Evolutionary conservation across 2,113 vertebrate genomes (phyloP), one percentile per base, ranked within the genome.

Genomic region (Dicentrarchus labrax): DNA sequence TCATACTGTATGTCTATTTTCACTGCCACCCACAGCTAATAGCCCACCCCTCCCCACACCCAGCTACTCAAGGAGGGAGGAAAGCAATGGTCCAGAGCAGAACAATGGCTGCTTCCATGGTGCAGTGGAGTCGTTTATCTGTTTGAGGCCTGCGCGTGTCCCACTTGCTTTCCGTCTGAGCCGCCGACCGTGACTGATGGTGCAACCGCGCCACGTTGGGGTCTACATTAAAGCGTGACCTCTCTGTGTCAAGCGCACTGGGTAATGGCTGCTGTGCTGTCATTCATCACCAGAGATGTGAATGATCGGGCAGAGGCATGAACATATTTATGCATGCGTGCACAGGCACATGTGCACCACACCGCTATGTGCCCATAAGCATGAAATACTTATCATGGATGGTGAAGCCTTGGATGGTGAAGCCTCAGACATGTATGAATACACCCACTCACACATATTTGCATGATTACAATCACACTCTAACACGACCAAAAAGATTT

Each of bases 81-180:
- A 62, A 84, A 85, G 82, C 89, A 89, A 90, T 92, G 91, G 90
- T 86, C 86, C 84, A 73, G 75, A 88, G 88, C 86, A 60, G 89
- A 92, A 90, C 92, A 89, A 90, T 89, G 87, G 82, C 30, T 81
- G 83, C 83, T 73, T 89, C 84, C 45, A 11, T 50, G 82, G 86
- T 53, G 86, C 60, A 4, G 43, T 51, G 70, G 64, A 87, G 86
- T 94, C 89, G 78, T 94, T 94, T 93, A 92, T 94, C 94, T 93
- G 91, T 90, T 88, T 82, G 90, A 87, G 78, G 86, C 86, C 80
- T 2, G 12, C 73, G 74, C 54, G 24, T 79, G 78, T 87, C 86
- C 87, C 84, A 86, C 90, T 93, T 78, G 83, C 87, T 87, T 90
- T 84, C 80, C 74, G 68, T 78, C 87, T 65, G 86, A 88, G 70